Evolutionary conservation across 2,113 vertebrate species (phyloP).

Genomic region (Capreolus pygargus): DNA sequence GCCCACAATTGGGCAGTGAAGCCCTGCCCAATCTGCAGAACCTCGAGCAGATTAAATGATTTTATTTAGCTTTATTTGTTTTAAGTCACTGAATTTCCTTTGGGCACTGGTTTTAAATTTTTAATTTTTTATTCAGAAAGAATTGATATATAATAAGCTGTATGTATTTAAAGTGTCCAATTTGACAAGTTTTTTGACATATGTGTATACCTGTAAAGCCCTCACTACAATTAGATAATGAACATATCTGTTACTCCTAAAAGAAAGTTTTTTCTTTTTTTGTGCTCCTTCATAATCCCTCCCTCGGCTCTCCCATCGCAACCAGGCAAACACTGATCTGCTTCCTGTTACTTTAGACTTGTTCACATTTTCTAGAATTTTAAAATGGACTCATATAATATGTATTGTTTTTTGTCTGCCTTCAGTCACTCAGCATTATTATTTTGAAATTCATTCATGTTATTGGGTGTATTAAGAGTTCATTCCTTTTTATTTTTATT

Average conservation of each 20-base stretch:
- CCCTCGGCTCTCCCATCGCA: neutral
- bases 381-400: neutral
- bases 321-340: neutral
- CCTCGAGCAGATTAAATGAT: neutral
- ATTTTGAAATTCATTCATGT: neutral
- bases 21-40: neutral
- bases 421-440: neutral
- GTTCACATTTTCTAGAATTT: neutral
- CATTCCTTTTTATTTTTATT: neutral
- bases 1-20: neutral
- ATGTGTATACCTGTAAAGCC: neutral
- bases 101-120: neutral
- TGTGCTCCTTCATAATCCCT: neutral
- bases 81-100: neutral
- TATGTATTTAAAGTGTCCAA: neutral
- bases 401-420: neutral
- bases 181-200: neutral
- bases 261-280: neutral
- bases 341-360: neutral
- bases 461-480: neutral
- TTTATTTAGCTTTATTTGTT: constrained; percentile 24
- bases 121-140: neutral
- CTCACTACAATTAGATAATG: neutral
- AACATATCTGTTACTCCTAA: neutral
- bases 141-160: neutral